A percentile compares a stretch with the other conserved stretches of the same genome.
phyloP scores from a whole-genome alignment of 1,140 invertebrate species.

The Phenacoccus solenopsis region DNA sequence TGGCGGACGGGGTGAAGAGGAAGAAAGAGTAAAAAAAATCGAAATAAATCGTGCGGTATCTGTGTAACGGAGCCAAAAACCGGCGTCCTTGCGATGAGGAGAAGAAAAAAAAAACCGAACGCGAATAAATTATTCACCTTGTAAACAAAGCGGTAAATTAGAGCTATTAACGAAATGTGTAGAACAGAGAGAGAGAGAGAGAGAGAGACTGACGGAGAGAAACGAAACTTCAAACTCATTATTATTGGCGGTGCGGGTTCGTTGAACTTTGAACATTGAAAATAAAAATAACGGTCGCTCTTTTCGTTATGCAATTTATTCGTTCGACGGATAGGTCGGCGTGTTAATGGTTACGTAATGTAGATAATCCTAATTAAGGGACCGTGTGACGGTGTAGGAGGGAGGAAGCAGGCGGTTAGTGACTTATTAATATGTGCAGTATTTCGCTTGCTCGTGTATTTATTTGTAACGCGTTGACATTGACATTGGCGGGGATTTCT shows the following conservation, averaged over 20 bases:
- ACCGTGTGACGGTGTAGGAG: neutral
- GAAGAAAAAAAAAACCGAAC: neutral
- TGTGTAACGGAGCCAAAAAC: too few species aligned
- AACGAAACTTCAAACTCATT: conserved; percentile 5
- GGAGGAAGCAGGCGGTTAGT: neutral
- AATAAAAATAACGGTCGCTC: conserved; percentile 4
- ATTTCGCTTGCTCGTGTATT: neutral
- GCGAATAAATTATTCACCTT: conserved; percentile 11
- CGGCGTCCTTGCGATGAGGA: too few species aligned
- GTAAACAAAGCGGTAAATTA: conserved; percentile 6
- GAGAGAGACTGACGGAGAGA: too few species aligned
- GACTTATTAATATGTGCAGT: neutral
- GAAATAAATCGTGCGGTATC: too few species aligned
- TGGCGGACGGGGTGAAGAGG: too few species aligned
- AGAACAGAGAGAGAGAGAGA: neutral
- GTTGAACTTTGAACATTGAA: neutral
- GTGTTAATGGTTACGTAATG: neutral
- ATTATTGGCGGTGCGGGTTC: neutral
- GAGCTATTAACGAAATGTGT: neutral
- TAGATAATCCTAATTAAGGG: neutral
- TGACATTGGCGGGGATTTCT: neutral
- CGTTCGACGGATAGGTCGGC: neutral
- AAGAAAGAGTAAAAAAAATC: too few species aligned
- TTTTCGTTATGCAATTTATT: neutral
- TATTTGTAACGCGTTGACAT: neutral